Conservation (phyloP, 2,888 invertebrate species). For the Callinectes sapidus region DNA sequence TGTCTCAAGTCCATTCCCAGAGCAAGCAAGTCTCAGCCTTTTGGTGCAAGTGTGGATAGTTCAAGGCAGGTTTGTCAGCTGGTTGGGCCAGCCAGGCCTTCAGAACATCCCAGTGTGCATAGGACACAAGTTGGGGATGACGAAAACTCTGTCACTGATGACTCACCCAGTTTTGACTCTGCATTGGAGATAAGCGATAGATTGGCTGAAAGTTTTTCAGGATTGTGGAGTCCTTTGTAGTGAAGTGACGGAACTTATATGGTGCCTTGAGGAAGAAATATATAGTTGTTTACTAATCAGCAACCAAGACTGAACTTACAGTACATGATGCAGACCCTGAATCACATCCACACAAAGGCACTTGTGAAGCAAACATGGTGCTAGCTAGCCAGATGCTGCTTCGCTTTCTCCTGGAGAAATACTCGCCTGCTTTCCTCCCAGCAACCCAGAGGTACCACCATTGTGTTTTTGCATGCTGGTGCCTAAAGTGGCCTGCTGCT, state of each 20-base stretch:
- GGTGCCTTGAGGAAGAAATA: conserved; percentile 20
- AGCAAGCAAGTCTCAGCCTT: conserved; percentile 38
- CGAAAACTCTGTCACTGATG: conserved; percentile 16
- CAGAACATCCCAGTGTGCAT: background rate
- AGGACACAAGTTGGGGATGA: conserved; percentile 1
- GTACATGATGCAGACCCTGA: conserved; percentile 62
- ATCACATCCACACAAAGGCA: conserved; percentile 52
- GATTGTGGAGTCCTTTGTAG: conserved; percentile 50
- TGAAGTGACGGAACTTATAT: conserved; percentile 30
- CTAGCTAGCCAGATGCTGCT: conserved; percentile 54
- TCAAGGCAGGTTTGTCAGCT: background rate
- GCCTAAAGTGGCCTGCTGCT: conserved; percentile 47
- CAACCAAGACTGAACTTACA: conserved; percentile 57
- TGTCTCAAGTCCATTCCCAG: conserved; percentile 50
- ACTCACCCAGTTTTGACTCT: conserved; percentile 53
- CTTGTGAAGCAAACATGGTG: conserved; percentile 44
- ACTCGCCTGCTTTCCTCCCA: conserved; percentile 55
- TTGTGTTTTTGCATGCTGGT: conserved; percentile 63
- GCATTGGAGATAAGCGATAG: conserved; percentile 62
- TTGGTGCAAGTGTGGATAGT: background rate
- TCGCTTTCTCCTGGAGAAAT: conserved; percentile 49
- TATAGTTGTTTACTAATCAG: conserved; percentile 47
- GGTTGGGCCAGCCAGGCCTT: background rate
- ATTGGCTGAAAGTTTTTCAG: conserved; percentile 61
- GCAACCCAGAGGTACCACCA: conserved; percentile 54